Base-by-base conservation (phyloP, 2,113 vertebrate species). In the Cinclus cinclus region DNA sequence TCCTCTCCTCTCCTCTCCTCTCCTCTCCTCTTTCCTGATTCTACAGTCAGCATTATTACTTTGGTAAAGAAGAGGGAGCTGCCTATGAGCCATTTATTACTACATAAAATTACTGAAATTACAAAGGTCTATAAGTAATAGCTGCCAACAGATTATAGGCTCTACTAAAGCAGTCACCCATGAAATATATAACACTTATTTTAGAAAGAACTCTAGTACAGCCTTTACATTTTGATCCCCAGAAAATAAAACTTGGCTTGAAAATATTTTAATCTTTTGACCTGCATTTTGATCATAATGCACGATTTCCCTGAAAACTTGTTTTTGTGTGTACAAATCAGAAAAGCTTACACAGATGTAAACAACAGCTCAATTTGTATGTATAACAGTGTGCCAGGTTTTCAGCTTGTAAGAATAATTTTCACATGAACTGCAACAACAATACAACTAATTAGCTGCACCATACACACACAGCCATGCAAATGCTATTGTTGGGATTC, bases 71-170 rank as follows among this genome's bases (percentile, higher is more conserved):
- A 87, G n/a, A 87, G 20, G 28, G 79, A 94, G 79, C 92, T 92
- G 75, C 71, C 71, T 77, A 69, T 39, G 27, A 90, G 76, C 71
- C 88, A 71, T 86, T 94, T 95, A 90, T 81, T 93, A 60, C 59
- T 74, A 83, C 79, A 74, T 75, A 90, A 95, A 95, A 95, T 92
- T 87, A 95, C 28, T 73, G 64, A 92, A 87, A 91, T 85, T 92
- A 69, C 84, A 94, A 76, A 95, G 87, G 89, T 90, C 84, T 58
- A 37, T 30, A 77, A 93, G 46, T 70, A 75, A 3, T 86, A 88
- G 68, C 52, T 88, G 65, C 60, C 83, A 92, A 59, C 31, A 78
- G 76, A 92, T 90, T 90, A 96, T 15, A 91, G 83, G 70, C 55
- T 92, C 63, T 37, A 33, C 49, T 60, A 64, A 65, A 27, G 41